Base-by-base conservation (phyloP, 2,113 vertebrate species). In the Camelus bactrianus region DNA sequence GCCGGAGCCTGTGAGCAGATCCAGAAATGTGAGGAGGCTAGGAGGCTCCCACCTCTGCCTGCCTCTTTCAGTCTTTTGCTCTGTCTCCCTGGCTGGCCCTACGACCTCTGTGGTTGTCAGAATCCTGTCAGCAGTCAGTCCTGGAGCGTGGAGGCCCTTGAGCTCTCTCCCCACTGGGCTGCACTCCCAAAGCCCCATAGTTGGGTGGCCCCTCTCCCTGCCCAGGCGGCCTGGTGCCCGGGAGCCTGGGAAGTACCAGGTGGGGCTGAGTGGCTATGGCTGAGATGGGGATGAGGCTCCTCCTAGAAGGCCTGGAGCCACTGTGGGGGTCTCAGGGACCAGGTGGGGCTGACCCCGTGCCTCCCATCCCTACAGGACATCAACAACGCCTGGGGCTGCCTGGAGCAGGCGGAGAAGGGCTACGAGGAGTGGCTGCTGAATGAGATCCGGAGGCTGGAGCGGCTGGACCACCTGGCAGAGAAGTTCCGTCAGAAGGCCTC, bases 381-480 rank as follows among this genome's bases (percentile, higher is more conserved):
- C 93, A 99, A 99, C 98, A 99, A 99, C 10, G 99, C 99, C 10
- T 99, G 99, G 99, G 99, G 99, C 54, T 98, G 98, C 80, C 99
- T 99, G 84, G 99, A 99, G 96, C 99, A 99, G 95, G 99, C 99
- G 0, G 99, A 99, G 98, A 99, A 99, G 93, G 99, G 99, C 97
- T 99, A 99, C 0, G 99, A 99, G 91, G 99, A 99, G 96, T 99
- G 99, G 99, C 98, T 99, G 83, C 98, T 99, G 97, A 99, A 99
- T 15, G 99, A 99, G 98, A 99, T 99, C 77, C 99, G 99, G 94
- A 98, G 99, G 98, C 98, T 99, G 97, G 99, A 99, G 97, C 98
- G 99, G 95, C 99, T 99, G 12, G 99, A 99, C 98, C 99, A 99
- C 98, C 98, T 99, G 98, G 99, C 99, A 0, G 99, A 99, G 99